Evolutionary conservation across 2,113 vertebrate genomes (phyloP).

Genomic region (Mesembrinibis cayennensis): DNA sequence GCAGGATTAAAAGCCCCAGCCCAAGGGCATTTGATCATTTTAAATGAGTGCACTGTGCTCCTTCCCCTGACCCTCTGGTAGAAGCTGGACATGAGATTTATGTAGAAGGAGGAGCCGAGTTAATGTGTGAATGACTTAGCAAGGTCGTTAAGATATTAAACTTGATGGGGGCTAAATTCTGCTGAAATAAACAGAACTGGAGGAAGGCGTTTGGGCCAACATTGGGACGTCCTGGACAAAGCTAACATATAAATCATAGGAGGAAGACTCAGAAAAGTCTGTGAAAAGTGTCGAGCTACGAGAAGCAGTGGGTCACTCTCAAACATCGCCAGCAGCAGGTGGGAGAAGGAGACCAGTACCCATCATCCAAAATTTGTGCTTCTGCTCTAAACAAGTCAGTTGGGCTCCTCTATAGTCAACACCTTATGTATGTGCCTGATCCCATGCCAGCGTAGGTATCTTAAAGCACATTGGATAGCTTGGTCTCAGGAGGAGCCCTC

Average conservation of each 20-base stretch:
- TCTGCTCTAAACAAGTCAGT: not conserved
- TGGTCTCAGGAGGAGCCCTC: not conserved
- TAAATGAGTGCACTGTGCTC: not conserved
- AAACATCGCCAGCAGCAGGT: not conserved
- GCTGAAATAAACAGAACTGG: not conserved
- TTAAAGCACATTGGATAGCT: not conserved
- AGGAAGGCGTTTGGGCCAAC: not conserved
- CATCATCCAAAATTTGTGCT: not conserved
- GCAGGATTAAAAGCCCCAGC: not conserved
- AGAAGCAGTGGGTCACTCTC: not conserved
- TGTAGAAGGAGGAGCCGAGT: not conserved
- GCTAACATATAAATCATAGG: not conserved
- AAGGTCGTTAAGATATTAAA: not conserved
- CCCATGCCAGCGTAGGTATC: fast-evolving
- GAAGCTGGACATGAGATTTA: not conserved
- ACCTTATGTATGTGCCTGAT: not conserved
- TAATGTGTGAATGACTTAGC: not conserved
- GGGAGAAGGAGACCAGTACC: not conserved
- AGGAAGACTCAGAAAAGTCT: not conserved
- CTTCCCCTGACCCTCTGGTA: not conserved
- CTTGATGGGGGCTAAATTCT: not conserved
- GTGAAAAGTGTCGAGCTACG: not conserved
- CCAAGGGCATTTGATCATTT: not conserved
- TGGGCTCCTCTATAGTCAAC: not conserved
- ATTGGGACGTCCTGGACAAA: not conserved